Conservation (phyloP, 2,888 invertebrate species). For the Galeopsomyia nigrocyanea region DNA sequence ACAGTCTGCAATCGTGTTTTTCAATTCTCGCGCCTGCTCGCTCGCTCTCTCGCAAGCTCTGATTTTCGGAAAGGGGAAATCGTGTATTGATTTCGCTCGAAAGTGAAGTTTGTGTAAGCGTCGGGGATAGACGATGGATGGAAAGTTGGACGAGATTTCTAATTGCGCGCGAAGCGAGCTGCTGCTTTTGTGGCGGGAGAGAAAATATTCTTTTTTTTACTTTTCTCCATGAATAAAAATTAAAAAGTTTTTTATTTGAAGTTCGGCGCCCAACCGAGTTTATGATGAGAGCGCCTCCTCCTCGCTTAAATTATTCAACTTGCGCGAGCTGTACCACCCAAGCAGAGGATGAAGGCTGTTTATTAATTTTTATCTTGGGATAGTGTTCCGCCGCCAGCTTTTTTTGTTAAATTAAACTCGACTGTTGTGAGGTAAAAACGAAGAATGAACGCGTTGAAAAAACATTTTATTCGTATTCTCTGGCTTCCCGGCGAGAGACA, state of each 20-base stretch:
- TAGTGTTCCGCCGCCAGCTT: background rate
- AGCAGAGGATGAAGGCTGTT: constrained; percentile 19
- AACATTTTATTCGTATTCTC: too few species aligned
- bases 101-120: constrained; percentile 19
- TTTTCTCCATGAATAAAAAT: constrained; percentile 41
- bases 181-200: constrained; percentile 28
- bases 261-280: constrained; percentile 10
- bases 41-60: too few species aligned
- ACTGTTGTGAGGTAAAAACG: too few species aligned
- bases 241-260: constrained; percentile 40
- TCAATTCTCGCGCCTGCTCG: too few species aligned
- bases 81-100: too few species aligned
- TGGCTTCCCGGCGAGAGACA: too few species aligned
- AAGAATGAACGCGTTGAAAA: too few species aligned
- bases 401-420: too few species aligned
- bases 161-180: constrained; percentile 39
- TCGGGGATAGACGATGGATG: constrained; percentile 5
- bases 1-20: background rate
- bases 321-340: background rate
- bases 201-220: constrained; percentile 5
- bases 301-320: constrained; percentile 34
- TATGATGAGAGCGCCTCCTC: constrained; percentile 27
- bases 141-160: constrained; percentile 35
- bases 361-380: constrained; percentile 35
- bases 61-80: too few species aligned